Evolutionary conservation across 2,888 invertebrate species (phyloP), one percentile per base, ranked within the genome.

Genomic region (Drosophila pseudotakahashii): DNA sequence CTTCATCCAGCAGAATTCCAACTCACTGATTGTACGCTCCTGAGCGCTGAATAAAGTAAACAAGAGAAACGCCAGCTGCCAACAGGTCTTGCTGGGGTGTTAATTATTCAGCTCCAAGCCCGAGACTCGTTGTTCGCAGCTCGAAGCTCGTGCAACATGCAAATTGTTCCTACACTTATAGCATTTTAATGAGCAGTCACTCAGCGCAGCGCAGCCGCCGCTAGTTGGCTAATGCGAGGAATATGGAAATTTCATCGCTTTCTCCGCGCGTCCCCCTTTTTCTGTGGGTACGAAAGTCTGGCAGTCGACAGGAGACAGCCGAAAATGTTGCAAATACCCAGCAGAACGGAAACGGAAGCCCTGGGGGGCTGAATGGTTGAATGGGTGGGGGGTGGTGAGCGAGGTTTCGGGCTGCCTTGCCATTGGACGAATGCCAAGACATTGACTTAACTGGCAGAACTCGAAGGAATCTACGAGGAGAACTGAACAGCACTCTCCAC

Each of bases 151-250:
- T 73, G 75, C 72, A 72, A 75, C 61, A 80, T 84, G 81, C 73
- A 83, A 85, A 85, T 80, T 79, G 62, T 73, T 79, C 73, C 63
- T 78, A 73, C 70, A 82, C 83, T 79, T 83, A 81, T 77, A 77
- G 70, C 71, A 62, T 71, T 75, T 75, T 74, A 75, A 75, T 75
- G 67, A 67, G 71, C 73, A 58, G 53, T 64, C 63, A 68, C 52
- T 64, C 61, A 71, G 51, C 54, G 50, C 32, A 30, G 52, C 39
- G 36, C 51, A 54, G 69, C 55, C 70, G 69, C 51, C 47, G 52
- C 70, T 57, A 58, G 58, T 52, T 67, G 60, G 73, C 60, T 74
- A 81, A 81, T 82, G 80, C 71, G 73, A 47, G 73, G 78, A 80
- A 77, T 73, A 81, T 81, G 77, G 54, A 84, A 77, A 81, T 78